Conservation (phyloP, 2,888 invertebrate genomes). For the Lithosia quadra region DNA sequence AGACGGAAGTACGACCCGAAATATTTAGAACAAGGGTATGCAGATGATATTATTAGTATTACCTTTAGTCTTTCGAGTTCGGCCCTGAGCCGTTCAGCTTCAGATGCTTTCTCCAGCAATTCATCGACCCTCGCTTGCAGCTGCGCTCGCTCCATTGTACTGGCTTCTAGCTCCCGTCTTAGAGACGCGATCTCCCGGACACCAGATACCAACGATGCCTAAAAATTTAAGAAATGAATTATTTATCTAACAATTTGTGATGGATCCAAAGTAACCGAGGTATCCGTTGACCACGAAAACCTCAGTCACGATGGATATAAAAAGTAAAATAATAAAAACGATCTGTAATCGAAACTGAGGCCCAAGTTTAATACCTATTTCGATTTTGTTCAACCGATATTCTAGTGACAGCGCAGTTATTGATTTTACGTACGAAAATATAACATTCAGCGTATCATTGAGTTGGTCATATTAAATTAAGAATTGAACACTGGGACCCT, state of each 20-base stretch:
- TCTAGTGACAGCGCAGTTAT: neutral
- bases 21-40: no score
- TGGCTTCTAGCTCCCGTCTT: conserved; percentile 88
- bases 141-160: conserved; percentile 89
- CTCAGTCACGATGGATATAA: no score
- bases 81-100: conserved; percentile 89
- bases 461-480: neutral
- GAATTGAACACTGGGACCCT: neutral
- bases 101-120: conserved; percentile 88
- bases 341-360: neutral
- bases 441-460: neutral
- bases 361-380: neutral
- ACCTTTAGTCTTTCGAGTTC: conserved; percentile 92
- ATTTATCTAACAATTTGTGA: neutral
- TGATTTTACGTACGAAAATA: neutral
- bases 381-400: neutral
- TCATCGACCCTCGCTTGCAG: conserved; percentile 88
- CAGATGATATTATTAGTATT: conserved; percentile 13
- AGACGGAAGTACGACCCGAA: no score
- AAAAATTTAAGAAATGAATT: conserved; percentile 25
- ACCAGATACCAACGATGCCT: conserved; percentile 80
- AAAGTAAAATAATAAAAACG: neutral
- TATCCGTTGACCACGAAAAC: no score
- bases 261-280: no score
- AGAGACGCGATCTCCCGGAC: conserved; percentile 89